Base-by-base conservation (phyloP, 35 echinoderm and acorn worm genomes). In the Diadema setosum region DNA sequence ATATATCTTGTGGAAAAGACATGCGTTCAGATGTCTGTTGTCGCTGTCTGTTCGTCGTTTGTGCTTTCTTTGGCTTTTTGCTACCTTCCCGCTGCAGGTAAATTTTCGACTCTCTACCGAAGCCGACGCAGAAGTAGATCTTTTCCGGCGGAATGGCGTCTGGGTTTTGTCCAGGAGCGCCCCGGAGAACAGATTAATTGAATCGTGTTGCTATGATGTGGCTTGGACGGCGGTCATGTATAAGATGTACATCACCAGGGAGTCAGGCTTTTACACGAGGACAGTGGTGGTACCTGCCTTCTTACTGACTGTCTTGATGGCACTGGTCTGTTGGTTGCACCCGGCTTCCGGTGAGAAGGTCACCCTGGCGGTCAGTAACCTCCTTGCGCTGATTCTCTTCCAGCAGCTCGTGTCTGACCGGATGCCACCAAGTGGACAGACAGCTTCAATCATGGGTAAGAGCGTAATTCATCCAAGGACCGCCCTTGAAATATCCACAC, bases 281-380 rank as follows among this genome's bases (percentile, higher is more conserved):
- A 80, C 52, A 18, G 76, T 89, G 20, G 49, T 89, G 26, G 35
- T 89, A 11, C 87, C 87, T 12, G 57, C 39, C 31, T 50, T 80
- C 46, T 36, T 89, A 0, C 44, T 76, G 16, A 81, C 42, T 23
- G 70, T 39, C 3, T 81, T 89, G 75, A 76, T 80, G 42, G 74
- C 74, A 37, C 74, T 89, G 5, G 87, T 89, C 7, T 89, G 73
- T 43, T 78, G 73, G 73, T 42, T 96, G 7, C 94, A 86, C 33
- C 89, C 89, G 1, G 89, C 85, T 21, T 88, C 90, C 3, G 94
- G 94, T 23, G 94, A 96, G 80, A 92, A 92, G 67, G 87, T 96
- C 40, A 88, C 94, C 8, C 59, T 96, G 46, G 80, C 90, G n/a
- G 81, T 96, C 63, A 96, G 83, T 29, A 96, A 92, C 63, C 59